Base-by-base conservation (phyloP, 2,797 vertebrate species). In the Lindbergichthys nudifrons region DNA sequence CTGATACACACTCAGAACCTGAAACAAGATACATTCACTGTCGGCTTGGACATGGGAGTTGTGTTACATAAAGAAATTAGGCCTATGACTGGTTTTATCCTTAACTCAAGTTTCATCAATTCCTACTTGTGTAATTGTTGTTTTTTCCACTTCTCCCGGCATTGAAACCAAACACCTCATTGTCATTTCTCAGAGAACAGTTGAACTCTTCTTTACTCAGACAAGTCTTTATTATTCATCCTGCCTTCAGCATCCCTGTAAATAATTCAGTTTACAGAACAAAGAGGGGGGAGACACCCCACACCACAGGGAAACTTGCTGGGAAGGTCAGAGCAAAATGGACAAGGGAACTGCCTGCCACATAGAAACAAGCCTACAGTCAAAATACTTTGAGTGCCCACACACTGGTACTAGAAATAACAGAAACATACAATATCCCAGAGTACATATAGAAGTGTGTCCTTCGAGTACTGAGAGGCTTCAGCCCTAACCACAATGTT, bases 261-360 rank as follows among this genome's bases (percentile, higher is more conserved):
- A 90, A 90, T 91, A 75, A 89, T 89, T 88, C 66, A 89, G 65
- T 19, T 47, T 52, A 65, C 21, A 52, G 16, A 14, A 26, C 43
- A 61, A 47, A 41, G 46, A 21, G 32, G 23, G 14, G 19, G 18
- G 23, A 36, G 51, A 43, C 53, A 41, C 23, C 36, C 45, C 23
- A 52, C 18, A 9, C 63, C 58, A 50, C 45, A 56, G 43, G 51
- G 41, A 69, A 43, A 47, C 16, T 54, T 52, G 67, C 19, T 12
- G n/a, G 41, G 41, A 32, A 19, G 46, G 65, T 32, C 39, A 2
- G 19, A 18, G 4, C 0, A 3, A 41, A n/a, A 36, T 7, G 8
- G 23, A 41, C 50, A 56, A 54, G 8, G 21, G 32, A 1, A 67
- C 43, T 1, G 16, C 14, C 43, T 2, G 16, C 14, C 57, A 56